Conservation (phyloP, 2,113 vertebrate species). For the Pungitius pungitius region DNA sequence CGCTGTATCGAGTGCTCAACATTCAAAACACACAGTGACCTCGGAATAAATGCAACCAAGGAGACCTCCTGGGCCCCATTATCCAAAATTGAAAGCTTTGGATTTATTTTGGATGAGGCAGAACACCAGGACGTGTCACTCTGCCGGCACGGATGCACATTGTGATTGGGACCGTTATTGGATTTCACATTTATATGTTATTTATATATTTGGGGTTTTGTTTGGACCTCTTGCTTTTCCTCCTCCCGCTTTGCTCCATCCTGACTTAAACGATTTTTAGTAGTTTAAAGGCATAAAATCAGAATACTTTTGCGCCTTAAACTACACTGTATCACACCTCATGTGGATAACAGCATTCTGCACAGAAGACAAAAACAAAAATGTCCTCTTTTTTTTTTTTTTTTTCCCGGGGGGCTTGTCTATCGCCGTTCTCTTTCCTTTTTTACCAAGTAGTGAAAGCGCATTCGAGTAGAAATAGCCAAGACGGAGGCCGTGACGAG, state of each 20-base stretch:
- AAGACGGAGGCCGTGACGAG: conserved; percentile 43
- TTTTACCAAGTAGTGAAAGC: conserved; percentile 59
- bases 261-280: neutral
- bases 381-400: conserved; percentile 28
- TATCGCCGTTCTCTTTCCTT: conserved; percentile 20
- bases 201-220: neutral
- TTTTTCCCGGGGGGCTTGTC: conserved; percentile 29
- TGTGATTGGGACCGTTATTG: conserved; percentile 32
- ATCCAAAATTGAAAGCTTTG: conserved; percentile 29
- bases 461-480: conserved; percentile 48
- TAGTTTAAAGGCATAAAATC: neutral
- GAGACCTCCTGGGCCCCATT: conserved; percentile 14
- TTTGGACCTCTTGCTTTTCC: neutral
- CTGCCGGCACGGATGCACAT: conserved; percentile 14
- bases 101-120: conserved; percentile 18
- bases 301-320: neutral
- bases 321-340: conserved; percentile 15
- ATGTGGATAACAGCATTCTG: conserved; percentile 16
- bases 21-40: conserved; percentile 33
- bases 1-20: conserved; percentile 19
- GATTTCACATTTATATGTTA: conserved; percentile 5
- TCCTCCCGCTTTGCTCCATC: neutral
- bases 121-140: conserved; percentile 29
- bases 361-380: conserved; percentile 26
- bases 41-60: conserved; percentile 33